Base-by-base conservation (phyloP, 2,888 invertebrate species). In the Lithodes maja region DNA sequence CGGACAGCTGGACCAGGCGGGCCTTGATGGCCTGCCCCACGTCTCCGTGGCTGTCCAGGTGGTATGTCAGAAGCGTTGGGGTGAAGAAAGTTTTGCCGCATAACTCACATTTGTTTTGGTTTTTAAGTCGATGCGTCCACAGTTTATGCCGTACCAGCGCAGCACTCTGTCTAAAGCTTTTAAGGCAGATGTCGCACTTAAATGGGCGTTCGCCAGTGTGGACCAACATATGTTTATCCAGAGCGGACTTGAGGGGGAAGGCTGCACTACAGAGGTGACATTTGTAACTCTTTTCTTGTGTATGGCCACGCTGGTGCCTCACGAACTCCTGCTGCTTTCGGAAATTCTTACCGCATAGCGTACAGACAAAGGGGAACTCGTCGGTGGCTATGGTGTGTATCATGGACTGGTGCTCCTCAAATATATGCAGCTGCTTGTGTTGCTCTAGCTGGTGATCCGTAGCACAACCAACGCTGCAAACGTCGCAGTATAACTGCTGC, bases 81-180 rank as follows among this genome's bases (percentile, higher is more conserved):
- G 92, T 92, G 85, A 92, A 87, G 87, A 93, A 93, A n/a, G 92
- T 90, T 83, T 92, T 92, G 50, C 91, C 93, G 91, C 93, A 93
- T 52, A 92, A 71, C 5, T 91, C 92, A 91, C 93, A 93, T 54
- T 92, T 91, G 77, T 92, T 92, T 83, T 91, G 91, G 81, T 92
- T 92, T 78, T 92, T 92, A n/a, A 91, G 85, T n/a, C 92, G 91
- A 9, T 92, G 92, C 55, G 92, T 92, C 90, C 92, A 90, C 82
- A 92, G 86, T 53, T 92, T 90, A 85, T 93, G 93, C 86, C 92
- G 68, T 75, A 92, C 91, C 71, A 92, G 71, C 79, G 92, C 91
- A 33, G 91, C 91, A 89, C 90, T 90, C 83, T 91, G 91, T 5
- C 92, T 90, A 83, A 92, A 93, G 78, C 92, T 92, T 78, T 92